Evolutionary conservation across 2,797 vertebrate species (phyloP).

Genomic region (Muscicapa comitata): DNA sequence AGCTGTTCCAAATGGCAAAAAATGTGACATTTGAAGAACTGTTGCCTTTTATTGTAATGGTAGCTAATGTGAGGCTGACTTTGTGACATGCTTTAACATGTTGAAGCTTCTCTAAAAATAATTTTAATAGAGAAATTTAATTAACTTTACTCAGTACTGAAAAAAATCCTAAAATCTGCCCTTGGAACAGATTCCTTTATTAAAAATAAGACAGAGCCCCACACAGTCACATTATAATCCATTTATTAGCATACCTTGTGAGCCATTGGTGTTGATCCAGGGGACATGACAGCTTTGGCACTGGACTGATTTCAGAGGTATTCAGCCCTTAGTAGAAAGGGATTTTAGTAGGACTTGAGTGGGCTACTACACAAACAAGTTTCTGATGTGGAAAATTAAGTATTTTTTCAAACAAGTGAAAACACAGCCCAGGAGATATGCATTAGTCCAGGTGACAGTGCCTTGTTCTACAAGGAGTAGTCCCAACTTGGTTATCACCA

Average conservation of each 20-base stretch:
- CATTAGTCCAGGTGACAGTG: background rate
- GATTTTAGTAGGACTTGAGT: background rate
- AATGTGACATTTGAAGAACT: background rate
- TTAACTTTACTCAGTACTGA: background rate
- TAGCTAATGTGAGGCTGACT: background rate
- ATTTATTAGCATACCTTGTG: slow-evolving; percentile 52
- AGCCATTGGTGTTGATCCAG: slow-evolving; percentile 12
- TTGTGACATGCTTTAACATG: background rate
- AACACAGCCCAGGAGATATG: background rate
- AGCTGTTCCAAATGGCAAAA: background rate
- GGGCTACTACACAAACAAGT: background rate
- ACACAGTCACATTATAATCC: background rate
- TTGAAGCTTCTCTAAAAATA: slow-evolving; percentile 13
- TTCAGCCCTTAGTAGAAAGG: background rate
- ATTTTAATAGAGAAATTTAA: background rate
- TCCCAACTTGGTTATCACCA: background rate
- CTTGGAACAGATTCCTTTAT: slow-evolving; percentile 1
- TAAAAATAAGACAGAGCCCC: slow-evolving; percentile 26
- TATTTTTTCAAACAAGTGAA: background rate
- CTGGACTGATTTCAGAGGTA: background rate
- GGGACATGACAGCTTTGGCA: slow-evolving; percentile 17
- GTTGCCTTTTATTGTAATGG: background rate
- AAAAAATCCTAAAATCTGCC: background rate
- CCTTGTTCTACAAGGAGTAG: background rate
- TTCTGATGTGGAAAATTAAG: background rate